Conservation (phyloP, 2,113 vertebrate genomes). For the Siniperca knerii region DNA sequence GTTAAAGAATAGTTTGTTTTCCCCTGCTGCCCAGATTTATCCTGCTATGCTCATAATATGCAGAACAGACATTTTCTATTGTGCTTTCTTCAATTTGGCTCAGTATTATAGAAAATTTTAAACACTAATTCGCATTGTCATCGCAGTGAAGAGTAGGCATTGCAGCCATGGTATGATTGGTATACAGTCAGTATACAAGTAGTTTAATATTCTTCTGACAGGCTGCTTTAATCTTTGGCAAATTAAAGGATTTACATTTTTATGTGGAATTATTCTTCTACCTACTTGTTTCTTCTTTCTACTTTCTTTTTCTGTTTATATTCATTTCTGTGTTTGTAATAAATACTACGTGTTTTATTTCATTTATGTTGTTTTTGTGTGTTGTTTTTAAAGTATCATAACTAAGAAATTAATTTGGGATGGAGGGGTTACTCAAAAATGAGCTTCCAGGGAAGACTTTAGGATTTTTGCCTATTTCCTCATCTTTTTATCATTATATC, state of each 20-base stretch:
- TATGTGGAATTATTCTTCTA: not conserved
- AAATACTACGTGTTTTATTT: slow-evolving; percentile 9
- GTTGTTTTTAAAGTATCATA: not conserved
- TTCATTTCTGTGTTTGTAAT: slow-evolving; percentile 13
- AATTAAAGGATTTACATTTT: not conserved
- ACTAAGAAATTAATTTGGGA: too few species aligned
- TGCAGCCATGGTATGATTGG: too few species aligned
- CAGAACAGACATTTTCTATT: not conserved
- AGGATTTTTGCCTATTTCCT: too few species aligned
- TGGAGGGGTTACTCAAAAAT: too few species aligned
- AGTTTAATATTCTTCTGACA: not conserved
- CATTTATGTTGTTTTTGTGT: not conserved
- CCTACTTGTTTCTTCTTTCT: too few species aligned
- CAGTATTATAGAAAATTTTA: not conserved
- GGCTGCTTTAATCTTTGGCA: not conserved
- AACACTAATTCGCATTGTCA: too few species aligned
- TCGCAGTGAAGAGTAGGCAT: too few species aligned
- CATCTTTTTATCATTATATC: too few species aligned
- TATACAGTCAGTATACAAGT: not conserved
- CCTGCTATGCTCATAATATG: not conserved
- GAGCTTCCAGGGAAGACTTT: too few species aligned
- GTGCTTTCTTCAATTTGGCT: not conserved
- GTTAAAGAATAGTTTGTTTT: not conserved
- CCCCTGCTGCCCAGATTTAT: too few species aligned
- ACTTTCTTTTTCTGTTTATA: not conserved